Conservation (phyloP, 2,797 vertebrate genomes). For the Gobionotothen gibberifrons region DNA sequence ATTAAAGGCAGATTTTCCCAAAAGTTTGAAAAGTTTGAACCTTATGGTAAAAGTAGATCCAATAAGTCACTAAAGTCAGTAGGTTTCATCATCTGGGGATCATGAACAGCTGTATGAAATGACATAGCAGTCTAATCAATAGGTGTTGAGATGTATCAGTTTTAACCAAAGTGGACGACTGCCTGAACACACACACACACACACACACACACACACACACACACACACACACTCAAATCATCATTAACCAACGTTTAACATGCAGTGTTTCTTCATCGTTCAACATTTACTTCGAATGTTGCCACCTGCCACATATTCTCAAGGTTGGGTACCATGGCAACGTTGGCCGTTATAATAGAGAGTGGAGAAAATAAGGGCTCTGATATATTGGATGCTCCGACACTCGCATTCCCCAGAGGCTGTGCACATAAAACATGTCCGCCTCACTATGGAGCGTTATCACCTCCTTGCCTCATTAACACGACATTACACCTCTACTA, state of each 20-base stretch:
- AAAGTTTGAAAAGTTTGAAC: too few species aligned
- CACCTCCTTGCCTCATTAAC: conserved; percentile 59
- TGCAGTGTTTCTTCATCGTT: conserved; percentile 25
- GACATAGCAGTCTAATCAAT: too few species aligned
- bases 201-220: too few species aligned
- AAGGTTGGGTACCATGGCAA: conserved; percentile 75
- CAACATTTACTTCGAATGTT: conserved; percentile 58
- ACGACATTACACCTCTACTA: conserved; percentile 54
- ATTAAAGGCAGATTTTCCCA: not conserved
- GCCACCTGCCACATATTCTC: conserved; percentile 56
- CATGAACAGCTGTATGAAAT: not conserved
- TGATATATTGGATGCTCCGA: conserved; percentile 56
- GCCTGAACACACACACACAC: not conserved
- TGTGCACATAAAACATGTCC: conserved; percentile 52
- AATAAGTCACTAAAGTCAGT: not conserved
- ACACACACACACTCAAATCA: not conserved
- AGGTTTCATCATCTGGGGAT: not conserved
- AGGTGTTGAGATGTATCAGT: not conserved
- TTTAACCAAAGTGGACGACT: not conserved
- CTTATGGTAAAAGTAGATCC: too few species aligned
- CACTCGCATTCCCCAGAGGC: conserved; percentile 60
- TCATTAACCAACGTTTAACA: conserved; percentile 1
- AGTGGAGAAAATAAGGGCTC: conserved; percentile 52
- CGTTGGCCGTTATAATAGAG: conserved; percentile 58
- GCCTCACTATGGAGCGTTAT: conserved; percentile 32